Evolutionary conservation across 64 coral and sea anemone genomes (phyloP), one percentile per base, ranked within the genome.

Genomic region (Montipora cactus): DNA sequence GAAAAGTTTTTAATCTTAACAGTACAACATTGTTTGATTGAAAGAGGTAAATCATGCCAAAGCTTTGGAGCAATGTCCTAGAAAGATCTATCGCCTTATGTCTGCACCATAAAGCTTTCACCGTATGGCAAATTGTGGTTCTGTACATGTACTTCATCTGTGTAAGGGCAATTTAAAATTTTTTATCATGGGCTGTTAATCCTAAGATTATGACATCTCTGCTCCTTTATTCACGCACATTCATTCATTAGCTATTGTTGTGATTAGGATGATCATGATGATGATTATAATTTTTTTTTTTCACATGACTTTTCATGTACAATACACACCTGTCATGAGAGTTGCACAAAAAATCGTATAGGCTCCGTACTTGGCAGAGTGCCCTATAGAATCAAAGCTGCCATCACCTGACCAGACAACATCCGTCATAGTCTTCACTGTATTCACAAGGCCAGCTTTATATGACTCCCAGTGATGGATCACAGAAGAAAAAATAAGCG

Each of bases 361-460:
- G 13, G 51, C 79, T 62, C 90, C 90, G 53, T 92, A 92, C 55
- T 91, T 91, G 10, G 75, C 89, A 79, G 75, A 59, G 67, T 91
- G 89, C 15, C 89, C 77, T 22, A 91, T 75, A n/a, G 76, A 92
- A 69, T 83, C 90, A 92, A 92, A 92, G 19, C 79, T 44, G 9
- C 90, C 90, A 92, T 92, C 79, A 74, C 90, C 90, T 14, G 78
- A 92, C 78, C 79, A 92, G 15, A 45, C 28, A 16, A 79, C 57
- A 21, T 92, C 69, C 49, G 82, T 79, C 11, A 81, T 71, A 16
- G 23, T 67, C 28, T 90, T 79, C 7, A 90, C 1, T 20, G 28
- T 23, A 3, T 62, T 66, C 11, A 79, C 15, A 5, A 90, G n/a
- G 13, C 20, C 10, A 44, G 50, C n/a, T 23, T 8, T 77, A 55